These are phyloP conservation scores for Donacobius atricapilla DNA, from an alignment of 2,113 vertebrate species.

Conservation along the genomic window DNA sequence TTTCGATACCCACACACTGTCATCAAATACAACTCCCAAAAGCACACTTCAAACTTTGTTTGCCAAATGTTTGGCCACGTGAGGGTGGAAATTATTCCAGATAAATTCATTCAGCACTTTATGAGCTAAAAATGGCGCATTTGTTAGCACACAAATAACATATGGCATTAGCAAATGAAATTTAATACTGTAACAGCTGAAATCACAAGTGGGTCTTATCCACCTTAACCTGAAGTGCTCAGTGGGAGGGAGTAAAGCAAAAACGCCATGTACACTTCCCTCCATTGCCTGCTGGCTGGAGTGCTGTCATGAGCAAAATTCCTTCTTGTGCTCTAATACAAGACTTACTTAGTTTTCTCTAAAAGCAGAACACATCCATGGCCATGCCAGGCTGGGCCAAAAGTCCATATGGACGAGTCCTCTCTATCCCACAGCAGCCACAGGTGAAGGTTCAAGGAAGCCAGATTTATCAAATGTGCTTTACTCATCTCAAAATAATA, in stretches of 20 bases:
- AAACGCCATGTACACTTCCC: neutral
- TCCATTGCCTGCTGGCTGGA: accelerated
- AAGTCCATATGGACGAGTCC: accelerated
- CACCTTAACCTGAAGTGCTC: neutral
- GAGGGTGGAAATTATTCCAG: neutral
- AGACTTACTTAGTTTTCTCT: neutral
- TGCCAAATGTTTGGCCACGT: neutral
- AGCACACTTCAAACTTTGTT: neutral
- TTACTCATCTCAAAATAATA: neutral
- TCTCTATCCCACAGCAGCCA: neutral
- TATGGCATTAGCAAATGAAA: neutral
- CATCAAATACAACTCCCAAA: neutral
- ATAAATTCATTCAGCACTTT: neutral
- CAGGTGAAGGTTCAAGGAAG: neutral
- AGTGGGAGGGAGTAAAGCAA: neutral
- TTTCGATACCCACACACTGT: neutral
- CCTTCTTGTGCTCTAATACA: neutral
- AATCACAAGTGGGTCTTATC: neutral
- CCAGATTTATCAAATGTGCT: accelerated
- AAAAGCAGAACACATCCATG: neutral
- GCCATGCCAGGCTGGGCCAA: neutral
- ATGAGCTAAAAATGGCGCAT: neutral
- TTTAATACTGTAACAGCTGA: neutral
- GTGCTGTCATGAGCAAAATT: accelerated
- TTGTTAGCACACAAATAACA: conserved; percentile 5